Evolutionary conservation across 2,888 invertebrate species (phyloP), one percentile per base, ranked within the genome.

Genomic region (Harmothoe impar): DNA sequence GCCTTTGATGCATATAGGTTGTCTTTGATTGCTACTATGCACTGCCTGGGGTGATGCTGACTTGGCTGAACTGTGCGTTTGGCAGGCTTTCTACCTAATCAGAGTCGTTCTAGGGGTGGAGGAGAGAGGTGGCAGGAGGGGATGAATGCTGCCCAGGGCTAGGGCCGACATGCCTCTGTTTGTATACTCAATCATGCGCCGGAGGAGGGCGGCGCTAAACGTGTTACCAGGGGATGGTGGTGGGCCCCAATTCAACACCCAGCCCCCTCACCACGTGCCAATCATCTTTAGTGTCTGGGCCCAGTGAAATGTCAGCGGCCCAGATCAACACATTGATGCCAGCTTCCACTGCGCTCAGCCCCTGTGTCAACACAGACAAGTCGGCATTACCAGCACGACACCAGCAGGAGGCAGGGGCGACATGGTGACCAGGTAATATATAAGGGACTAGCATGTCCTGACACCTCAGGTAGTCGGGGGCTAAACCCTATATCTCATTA

Each of bases 161-260:
- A 25, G 25, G 15, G 72, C 72, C 72, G 72, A 72, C 72, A 72
- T 72, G 72, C 29, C 72, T 29, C 72, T 72, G 72, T 72, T 72
- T 72, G 72, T 25, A 72, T 72, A 72, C 29, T 72, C 72, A 72
- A 72, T 72, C 72, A 72, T 72, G 29, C 17, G 29, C 72, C 31
- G 72, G 72, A 29, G 29, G 72, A 15, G 72, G 72, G 31, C 29
- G 31, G 72, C 25, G 29, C 72, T 72, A 72, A 72, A 72, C 72
- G 31, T n/a, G 72, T 72, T 72, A 72, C 15, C 72, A 23, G 5
- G 29, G 72, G n/a, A 17, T 15, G 15, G n/a, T 72, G 72, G n/a
- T 72, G 29, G 72, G 62, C 0, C 62, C 62, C 72, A 72, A 72
- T 72, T 72, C 72, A 29, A 25, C 72, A 43, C 43, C 43, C 43